A percentile compares a stretch with the other conserved stretches of the same genome.
Evolutionary conservation across 2,113 vertebrate species (phyloP).

Genomic region (Clupea harengus): DNA sequence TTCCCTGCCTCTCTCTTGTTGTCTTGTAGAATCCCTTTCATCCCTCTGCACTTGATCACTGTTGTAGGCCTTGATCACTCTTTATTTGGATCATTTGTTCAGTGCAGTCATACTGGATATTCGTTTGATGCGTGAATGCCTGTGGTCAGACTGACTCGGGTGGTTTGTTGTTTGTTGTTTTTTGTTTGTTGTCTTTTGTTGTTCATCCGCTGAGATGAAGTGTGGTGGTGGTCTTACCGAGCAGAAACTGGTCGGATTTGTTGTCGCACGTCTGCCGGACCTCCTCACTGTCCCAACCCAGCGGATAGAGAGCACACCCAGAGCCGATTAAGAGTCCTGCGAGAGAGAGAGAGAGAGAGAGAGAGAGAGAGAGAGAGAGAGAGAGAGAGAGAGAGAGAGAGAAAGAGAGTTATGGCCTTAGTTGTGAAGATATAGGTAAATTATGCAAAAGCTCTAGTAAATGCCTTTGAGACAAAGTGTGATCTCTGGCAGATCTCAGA

Average conservation of each 20-base stretch:
- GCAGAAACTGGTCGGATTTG: conserved; percentile 87
- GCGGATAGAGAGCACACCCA: conserved; percentile 92
- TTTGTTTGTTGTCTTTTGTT: neutral
- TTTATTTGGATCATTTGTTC: no score
- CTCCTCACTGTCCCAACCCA: conserved; percentile 98
- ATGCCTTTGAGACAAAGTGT: neutral
- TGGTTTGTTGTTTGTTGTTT: neutral
- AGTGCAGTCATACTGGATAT: no score
- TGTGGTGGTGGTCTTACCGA: conserved; percentile 76
- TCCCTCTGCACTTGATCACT: neutral
- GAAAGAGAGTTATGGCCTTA: neutral
- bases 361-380: conserved; percentile 8
- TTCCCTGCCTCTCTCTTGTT: neutral
- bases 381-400: neutral
- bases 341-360: neutral
- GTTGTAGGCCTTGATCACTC: neutral
- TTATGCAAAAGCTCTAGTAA: neutral
- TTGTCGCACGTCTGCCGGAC: conserved; percentile 93
- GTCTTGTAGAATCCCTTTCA: neutral
- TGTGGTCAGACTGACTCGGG: neutral
- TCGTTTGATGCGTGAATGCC: neutral
- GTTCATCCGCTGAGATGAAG: neutral
- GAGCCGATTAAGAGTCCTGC: conserved; percentile 91
- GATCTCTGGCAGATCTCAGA: neutral
- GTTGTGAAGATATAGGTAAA: neutral